Percentiles rank a stretch among this genome's conserved stretches.
phyloP scores from a whole-genome alignment of 2,888 invertebrate genomes.

The Protonemura montana region DNA sequence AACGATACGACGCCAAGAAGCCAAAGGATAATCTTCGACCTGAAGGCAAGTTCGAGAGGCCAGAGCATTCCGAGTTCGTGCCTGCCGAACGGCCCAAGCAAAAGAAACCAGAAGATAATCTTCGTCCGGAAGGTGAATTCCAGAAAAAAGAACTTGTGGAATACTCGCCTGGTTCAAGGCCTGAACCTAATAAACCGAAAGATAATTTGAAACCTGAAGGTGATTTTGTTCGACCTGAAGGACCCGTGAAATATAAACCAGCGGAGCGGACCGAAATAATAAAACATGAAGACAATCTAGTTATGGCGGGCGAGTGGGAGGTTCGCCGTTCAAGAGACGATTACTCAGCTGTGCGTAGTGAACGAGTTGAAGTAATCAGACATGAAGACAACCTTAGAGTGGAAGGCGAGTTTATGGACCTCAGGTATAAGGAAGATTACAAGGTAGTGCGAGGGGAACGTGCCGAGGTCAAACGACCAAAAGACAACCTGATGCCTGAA shows the following conservation, averaged over 20 bases:
- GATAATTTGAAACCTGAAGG: slow-evolving; percentile 69
- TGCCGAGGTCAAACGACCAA: slow-evolving; percentile 56
- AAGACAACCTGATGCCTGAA: slow-evolving; percentile 60
- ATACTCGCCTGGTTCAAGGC: slow-evolving; percentile 58
- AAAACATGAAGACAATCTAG: slow-evolving; percentile 57
- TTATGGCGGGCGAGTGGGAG: slow-evolving; percentile 58
- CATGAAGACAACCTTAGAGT: slow-evolving; percentile 65
- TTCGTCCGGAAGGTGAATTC: slow-evolving; percentile 58
- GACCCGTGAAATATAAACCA: slow-evolving; percentile 12
- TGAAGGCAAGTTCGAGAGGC: slow-evolving; percentile 52
- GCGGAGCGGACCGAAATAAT: slow-evolving; percentile 43
- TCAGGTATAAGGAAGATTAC: slow-evolving; percentile 32
- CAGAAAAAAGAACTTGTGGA: slow-evolving; percentile 54
- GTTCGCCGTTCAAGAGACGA: slow-evolving; percentile 60
- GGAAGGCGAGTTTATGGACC: slow-evolving; percentile 68
- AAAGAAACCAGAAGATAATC: slow-evolving; percentile 56
- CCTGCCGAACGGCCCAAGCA: slow-evolving; percentile 44
- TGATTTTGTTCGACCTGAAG: slow-evolving; percentile 52
- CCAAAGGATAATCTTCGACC: slow-evolving; percentile 54
- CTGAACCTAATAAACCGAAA: slow-evolving; percentile 56
- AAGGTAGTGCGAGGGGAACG: slow-evolving; percentile 60
- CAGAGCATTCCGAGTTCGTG: slow-evolving; percentile 55
- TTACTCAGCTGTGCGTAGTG: slow-evolving; percentile 67
- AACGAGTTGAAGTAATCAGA: slow-evolving; percentile 70
- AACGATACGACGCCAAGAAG: slow-evolving; percentile 66